Conservation (phyloP, 2,888 invertebrate species). For the Hyposoter dolosus region DNA sequence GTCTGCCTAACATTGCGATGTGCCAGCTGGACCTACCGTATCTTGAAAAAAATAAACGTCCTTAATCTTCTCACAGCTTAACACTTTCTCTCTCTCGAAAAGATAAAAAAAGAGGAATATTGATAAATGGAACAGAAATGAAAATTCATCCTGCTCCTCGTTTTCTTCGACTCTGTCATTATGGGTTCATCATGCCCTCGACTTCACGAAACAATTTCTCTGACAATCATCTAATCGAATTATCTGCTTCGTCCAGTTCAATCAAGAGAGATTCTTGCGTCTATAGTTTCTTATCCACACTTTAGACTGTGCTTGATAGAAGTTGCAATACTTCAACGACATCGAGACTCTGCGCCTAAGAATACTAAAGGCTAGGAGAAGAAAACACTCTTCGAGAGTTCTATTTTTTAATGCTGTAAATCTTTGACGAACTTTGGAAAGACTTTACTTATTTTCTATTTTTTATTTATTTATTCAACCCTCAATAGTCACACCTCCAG, state of each 20-base stretch:
- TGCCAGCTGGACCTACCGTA: neutral
- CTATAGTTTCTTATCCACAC: no score
- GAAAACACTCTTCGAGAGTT: no score
- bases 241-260: neutral
- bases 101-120: neutral
- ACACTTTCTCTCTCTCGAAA: neutral
- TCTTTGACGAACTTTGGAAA: no score
- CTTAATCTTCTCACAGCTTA: neutral
- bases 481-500: no score
- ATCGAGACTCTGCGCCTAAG: no score
- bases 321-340: no score
- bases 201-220: neutral
- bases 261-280: neutral
- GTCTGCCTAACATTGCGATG: neutral
- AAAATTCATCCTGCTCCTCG: neutral
- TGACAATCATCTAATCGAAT: neutral
- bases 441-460: no score
- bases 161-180: neutral
- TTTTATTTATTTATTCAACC: no score
- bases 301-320: no score
- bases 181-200: neutral
- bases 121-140: neutral
- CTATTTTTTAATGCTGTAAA: no score
- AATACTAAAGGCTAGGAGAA: no score
- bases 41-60: neutral